Base-by-base conservation (phyloP, 2,113 vertebrate genomes). In the Phylloscopus trochilus region DNA sequence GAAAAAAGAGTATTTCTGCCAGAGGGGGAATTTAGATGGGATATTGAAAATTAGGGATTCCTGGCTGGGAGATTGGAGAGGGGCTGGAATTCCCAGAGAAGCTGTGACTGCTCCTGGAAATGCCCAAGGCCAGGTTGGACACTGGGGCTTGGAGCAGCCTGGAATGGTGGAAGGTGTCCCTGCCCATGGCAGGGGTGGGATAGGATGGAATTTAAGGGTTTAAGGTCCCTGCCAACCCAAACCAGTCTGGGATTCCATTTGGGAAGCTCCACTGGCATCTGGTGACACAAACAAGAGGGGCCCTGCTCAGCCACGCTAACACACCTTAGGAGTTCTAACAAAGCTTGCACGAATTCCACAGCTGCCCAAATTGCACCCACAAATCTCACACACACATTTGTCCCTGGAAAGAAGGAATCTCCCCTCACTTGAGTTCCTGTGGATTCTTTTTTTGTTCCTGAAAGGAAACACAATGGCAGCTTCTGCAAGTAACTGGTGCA, bases 191-290 rank as follows among this genome's bases (percentile, higher is more conserved):
- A 28, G 41, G 59, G n/a, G 2, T n/a, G 70, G 30, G 0, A 3
- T 0, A 4, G 24, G 51, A 0, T 1, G 46, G 46, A 22, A 19
- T 87, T 69, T 23, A 0, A 26, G 47, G 28, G 14, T 79, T 55
- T 26, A 0, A 35, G 20, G 26, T 41, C 20, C 27, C 7, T 69
- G 18, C 46, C 10, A 2, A 6, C 3, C 28, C 47, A 5, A 70
- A 20, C 13, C 27, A 44, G 0, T 9, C n/a, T 20, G 55, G 28
- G 15, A 39, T 78, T 53, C 64, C 24, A 10, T 19, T 37, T 27
- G 37, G 17, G 60, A 75, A 89, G 52, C 49, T 63, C 22, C 44
- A 15, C 19, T 46, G 47, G 63, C 3, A 6, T 2, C 63, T 9
- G 20, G 4, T 6, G 11, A 11, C 4, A 41, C 2, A 16, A 35